These are phyloP conservation scores for Berghia stephanieae DNA, from an alignment of 1,140 invertebrate species.

Conservation along the genomic window DNA sequence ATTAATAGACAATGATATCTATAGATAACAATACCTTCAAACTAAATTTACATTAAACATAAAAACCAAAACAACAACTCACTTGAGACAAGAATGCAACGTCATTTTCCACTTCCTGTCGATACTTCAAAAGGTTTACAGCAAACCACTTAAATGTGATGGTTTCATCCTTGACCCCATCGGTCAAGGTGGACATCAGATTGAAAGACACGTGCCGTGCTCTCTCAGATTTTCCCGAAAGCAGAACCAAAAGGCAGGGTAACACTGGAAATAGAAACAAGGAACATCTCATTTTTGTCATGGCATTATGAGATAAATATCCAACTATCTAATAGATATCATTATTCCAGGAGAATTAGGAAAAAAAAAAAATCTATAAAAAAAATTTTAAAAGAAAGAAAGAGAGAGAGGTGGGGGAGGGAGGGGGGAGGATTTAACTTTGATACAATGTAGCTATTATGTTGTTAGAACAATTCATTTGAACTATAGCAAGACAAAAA, in stretches of 20 bases:
- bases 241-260: slow-evolving; percentile 35
- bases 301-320: too few species aligned
- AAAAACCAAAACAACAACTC: background rate
- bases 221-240: slow-evolving; percentile 22
- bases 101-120: slow-evolving; percentile 33
- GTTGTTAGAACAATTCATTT: too few species aligned
- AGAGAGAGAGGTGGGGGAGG: too few species aligned
- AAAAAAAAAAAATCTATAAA: too few species aligned
- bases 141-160: slow-evolving; percentile 21
- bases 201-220: slow-evolving; percentile 22
- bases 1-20: background rate
- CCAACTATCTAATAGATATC: too few species aligned
- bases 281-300: too few species aligned
- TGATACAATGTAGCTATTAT: too few species aligned
- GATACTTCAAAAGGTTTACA: slow-evolving; percentile 20
- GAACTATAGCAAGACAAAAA: too few species aligned
- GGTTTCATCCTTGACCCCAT: background rate
- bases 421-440: too few species aligned
- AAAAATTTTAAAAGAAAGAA: too few species aligned
- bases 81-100: slow-evolving; percentile 28
- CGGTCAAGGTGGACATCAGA: background rate
- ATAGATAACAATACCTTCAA: background rate
- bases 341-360: too few species aligned
- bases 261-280: slow-evolving; percentile 27
- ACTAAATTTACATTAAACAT: background rate